Evolutionary conservation across 2,113 vertebrate species (phyloP), one percentile per base, ranked within the genome.

Genomic region (Pionites leucogaster): DNA sequence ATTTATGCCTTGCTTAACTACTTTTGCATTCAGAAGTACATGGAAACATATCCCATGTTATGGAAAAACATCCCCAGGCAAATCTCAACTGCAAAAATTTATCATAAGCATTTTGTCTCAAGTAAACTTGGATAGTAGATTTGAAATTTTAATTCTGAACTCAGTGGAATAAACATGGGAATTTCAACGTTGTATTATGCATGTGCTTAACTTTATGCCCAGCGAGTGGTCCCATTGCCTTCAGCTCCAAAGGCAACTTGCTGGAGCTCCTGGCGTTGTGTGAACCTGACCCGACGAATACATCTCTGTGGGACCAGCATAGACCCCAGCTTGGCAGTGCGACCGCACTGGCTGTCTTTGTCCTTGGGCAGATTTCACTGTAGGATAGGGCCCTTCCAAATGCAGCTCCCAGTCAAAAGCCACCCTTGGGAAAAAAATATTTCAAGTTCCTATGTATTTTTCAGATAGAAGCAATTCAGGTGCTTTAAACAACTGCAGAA

Each of bases 301-400:
- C 6, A 24, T 4, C 55, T 78, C 31, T 68, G 20, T 33, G 16
- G 60, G 17, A 60, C 46, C 13, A 2, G 17, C 0, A 0, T 13
- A 31, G 23, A 27, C 28, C 24, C 29, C 50, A 52, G 37, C n/a
- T 16, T 23, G 1, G 1, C 22, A 42, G 2, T 24, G 57, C 49
- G 49, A 57, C 25, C 2, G 0, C 0, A 3, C 35, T 62, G 42
- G 3, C 4, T 44, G 11, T 17, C 25, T 64, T 37, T 41, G 29
- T 75, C 52, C 77, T 49, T 1, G 0, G 33, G 42, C 27, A 83
- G 24, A 25, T 69, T 86, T 84, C 52, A 68, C 16, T 19, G 31
- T 17, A 68, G 46, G 28, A 27, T 50, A 84, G 4, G 5, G 24
- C 17, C 33, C n/a, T 79, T 91, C 83, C 59, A 87, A 60, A 86